phyloP scores from a whole-genome alignment of 1,140 invertebrate genomes.

The Leptinotarsa undecemlineata region DNA sequence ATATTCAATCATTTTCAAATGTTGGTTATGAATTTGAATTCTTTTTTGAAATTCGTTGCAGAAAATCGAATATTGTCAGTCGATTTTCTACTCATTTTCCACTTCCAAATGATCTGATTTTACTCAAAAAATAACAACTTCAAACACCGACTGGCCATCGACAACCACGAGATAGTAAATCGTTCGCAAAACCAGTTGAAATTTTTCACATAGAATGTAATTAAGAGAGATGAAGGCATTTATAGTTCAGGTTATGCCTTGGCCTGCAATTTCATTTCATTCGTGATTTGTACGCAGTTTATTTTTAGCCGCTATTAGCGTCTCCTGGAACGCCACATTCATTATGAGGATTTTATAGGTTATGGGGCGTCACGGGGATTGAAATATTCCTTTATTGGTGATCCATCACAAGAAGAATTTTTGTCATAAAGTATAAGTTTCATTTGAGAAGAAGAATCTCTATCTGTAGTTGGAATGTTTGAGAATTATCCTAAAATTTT shows the following conservation, averaged over 20 bases:
- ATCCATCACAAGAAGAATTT: too few species aligned
- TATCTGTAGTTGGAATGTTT: too few species aligned
- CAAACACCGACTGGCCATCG: conserved; percentile 8
- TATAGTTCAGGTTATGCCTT: conserved; percentile 13
- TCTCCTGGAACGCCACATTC: conserved; percentile 6
- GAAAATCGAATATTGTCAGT: too few species aligned
- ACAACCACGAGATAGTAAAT: conserved; percentile 8
- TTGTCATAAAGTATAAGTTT: too few species aligned
- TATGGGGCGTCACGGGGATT: background rate
- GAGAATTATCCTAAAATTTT: too few species aligned
- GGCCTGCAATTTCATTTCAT: conserved; percentile 17
- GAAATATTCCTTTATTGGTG: too few species aligned
- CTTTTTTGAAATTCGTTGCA: too few species aligned
- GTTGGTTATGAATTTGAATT: too few species aligned
- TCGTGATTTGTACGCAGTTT: conserved; percentile 21
- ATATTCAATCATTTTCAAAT: too few species aligned
- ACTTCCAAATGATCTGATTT: background rate
- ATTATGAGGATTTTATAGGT: conserved; percentile 16
- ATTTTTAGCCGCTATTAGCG: conserved; percentile 20
- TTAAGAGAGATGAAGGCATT: conserved; percentile 19
- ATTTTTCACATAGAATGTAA: conserved; percentile 11
- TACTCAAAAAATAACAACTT: conserved; percentile 1
- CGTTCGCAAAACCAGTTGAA: conserved; percentile 22
- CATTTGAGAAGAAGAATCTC: too few species aligned
- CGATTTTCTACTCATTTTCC: background rate